Percentiles rank a stretch among this genome's conserved stretches.
Conservation (phyloP, 2,888 invertebrate species). For the Elegia similella region DNA sequence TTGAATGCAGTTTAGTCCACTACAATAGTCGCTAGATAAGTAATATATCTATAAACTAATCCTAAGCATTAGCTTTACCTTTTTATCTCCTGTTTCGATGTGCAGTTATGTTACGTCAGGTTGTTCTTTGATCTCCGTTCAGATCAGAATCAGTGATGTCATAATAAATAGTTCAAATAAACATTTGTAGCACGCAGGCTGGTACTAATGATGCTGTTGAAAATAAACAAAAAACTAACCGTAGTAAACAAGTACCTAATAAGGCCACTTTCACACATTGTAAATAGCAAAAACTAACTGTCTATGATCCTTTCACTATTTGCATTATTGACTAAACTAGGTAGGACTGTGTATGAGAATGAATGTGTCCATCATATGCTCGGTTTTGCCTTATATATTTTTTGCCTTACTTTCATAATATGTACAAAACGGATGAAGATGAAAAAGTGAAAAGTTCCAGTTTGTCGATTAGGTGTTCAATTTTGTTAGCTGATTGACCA, state of each 20-base stretch:
- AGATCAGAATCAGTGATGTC: background rate
- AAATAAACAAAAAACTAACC: slow-evolving; percentile 8
- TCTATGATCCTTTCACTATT: slow-evolving; percentile 1
- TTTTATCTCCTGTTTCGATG: too few relatives aligned
- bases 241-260: slow-evolving; percentile 18
- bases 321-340: background rate
- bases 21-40: too few relatives aligned
- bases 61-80: too few relatives aligned
- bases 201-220: background rate
- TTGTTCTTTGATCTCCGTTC: too few relatives aligned
- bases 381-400: too few relatives aligned
- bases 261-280: slow-evolving; percentile 35
- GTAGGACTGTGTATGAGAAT: background rate
- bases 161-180: background rate
- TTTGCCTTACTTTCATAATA: too few relatives aligned
- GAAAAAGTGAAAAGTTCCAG: too few relatives aligned
- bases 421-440: too few relatives aligned
- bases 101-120: too few relatives aligned
- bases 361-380: background rate
- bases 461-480: background rate
- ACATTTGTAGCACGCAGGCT: background rate
- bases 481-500: too few relatives aligned
- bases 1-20: too few relatives aligned
- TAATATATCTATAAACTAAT: too few relatives aligned
- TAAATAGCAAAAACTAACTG: background rate